Percentiles rank a stretch among this genome's conserved stretches.
These are phyloP conservation scores for Eunapius fragilis DNA, from an alignment of 37 sponge, comb jelly and placozoan genomes.

Conservation along the genomic window DNA sequence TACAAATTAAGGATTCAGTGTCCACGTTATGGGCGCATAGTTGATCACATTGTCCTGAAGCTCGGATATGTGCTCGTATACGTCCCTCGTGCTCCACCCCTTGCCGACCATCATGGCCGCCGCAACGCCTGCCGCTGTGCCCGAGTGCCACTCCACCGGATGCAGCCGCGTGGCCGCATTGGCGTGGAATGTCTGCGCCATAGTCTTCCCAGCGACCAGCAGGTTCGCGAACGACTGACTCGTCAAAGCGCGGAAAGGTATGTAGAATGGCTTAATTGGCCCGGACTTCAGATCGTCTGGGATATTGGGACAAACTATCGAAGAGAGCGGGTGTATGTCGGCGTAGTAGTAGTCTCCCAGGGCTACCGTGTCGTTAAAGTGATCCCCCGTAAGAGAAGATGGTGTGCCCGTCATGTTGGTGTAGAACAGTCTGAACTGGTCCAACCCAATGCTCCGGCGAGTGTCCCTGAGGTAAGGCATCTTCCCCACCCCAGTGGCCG, in stretches of 20 bases:
- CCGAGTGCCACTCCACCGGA: not conserved
- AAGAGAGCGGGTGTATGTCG: not conserved
- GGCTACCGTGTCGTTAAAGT: not conserved
- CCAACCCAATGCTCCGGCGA: not conserved
- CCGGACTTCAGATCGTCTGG: not conserved
- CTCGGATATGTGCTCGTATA: constrained; percentile 65
- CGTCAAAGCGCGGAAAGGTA: not conserved
- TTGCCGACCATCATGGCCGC: constrained; percentile 79
- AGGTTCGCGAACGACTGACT: not conserved
- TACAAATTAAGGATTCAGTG: too few species aligned
- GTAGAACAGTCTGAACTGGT: not conserved
- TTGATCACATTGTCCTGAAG: constrained; percentile 76
- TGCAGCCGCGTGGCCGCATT: not conserved
- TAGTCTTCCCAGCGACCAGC: not conserved
- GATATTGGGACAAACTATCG: not conserved
- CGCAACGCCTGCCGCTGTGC: not conserved
- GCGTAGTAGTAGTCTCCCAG: not conserved
- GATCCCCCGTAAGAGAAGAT: not conserved
- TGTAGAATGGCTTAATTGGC: not conserved
- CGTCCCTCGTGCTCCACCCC: constrained; percentile 82
- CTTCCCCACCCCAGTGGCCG: not conserved
- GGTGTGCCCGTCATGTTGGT: not conserved
- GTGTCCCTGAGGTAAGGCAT: not conserved
- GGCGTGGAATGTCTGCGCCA: not conserved
- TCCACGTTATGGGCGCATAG: not conserved